Evolutionary conservation across 2,888 invertebrate species (phyloP).

Genomic region (Phyllotreta cruciferae): DNA sequence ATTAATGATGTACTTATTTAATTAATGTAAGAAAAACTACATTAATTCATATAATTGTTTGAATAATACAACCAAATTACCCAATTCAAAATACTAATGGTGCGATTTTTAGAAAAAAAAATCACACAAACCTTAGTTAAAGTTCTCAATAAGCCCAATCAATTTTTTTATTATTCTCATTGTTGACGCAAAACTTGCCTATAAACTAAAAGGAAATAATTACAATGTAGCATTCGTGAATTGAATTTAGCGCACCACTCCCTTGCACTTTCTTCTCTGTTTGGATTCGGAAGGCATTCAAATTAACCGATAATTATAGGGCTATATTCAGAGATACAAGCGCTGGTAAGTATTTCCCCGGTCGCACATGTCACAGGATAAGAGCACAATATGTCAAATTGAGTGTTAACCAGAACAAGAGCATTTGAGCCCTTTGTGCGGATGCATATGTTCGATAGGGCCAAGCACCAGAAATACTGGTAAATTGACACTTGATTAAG

Average conservation of each 20-base stretch:
- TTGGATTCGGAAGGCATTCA: conserved; percentile 32
- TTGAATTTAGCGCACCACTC: conserved; percentile 6
- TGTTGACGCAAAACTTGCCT: not conserved
- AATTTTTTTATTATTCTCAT: too few species aligned
- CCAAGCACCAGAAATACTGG: conserved; percentile 49
- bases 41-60: too few species aligned
- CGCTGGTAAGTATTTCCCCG: conserved; percentile 32
- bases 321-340: conserved; percentile 34
- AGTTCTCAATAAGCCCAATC: too few species aligned
- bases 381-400: conserved; percentile 60
- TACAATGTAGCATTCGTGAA: too few species aligned
- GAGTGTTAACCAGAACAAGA: conserved; percentile 57
- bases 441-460: conserved; percentile 50
- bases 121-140: too few species aligned
- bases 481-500: conserved; percentile 61
- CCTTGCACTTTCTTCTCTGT: not conserved
- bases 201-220: not conserved
- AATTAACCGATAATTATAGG: conserved; percentile 45
- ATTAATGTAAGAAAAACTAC: too few species aligned
- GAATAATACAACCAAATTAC: too few species aligned
- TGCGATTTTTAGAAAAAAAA: too few species aligned
- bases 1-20: too few species aligned
- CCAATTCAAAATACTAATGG: too few species aligned
- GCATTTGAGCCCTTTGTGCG: conserved; percentile 33
- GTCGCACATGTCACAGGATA: conserved; percentile 41